phyloP scores from a whole-genome alignment of 2,888 invertebrate genomes.

The Hypena proboscidalis region DNA sequence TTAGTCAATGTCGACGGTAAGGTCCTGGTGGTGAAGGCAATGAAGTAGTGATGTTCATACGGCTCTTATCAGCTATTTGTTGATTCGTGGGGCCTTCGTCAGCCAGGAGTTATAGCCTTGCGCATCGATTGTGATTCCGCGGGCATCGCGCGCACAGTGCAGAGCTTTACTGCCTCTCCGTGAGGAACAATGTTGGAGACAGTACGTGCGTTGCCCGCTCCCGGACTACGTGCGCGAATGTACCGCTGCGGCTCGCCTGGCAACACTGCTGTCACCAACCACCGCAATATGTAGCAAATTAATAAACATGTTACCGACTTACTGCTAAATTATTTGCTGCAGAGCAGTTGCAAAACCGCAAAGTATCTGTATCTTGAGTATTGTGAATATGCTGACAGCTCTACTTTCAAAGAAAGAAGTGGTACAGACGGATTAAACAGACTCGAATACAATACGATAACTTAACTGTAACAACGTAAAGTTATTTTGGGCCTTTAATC shows the following conservation, averaged over 20 bases:
- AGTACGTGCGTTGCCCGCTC: conserved; percentile 45
- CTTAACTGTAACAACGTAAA: too few relatives aligned
- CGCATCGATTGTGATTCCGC: conserved; percentile 64
- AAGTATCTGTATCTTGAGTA: conserved; percentile 1
- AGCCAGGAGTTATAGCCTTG: conserved; percentile 70
- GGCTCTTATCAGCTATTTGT: conserved; percentile 46
- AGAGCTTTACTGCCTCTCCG: conserved; percentile 44
- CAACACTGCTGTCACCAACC: conserved; percentile 7
- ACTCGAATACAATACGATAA: too few relatives aligned
- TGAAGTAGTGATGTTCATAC: conserved; percentile 5
- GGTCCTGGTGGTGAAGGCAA: conserved; percentile 19
- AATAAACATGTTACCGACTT: conserved; percentile 5
- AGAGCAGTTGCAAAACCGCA: background rate
- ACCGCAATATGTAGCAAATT: background rate
- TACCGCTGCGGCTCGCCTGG: conserved; percentile 8
- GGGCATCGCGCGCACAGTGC: conserved; percentile 49
- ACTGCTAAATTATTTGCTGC: background rate
- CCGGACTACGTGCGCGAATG: conserved; percentile 41
- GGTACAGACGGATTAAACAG: too few relatives aligned
- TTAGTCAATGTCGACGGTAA: conserved; percentile 18
- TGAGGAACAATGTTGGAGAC: conserved; percentile 48
- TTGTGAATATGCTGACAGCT: too few relatives aligned
- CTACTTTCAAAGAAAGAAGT: too few relatives aligned
- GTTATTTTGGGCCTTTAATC: too few relatives aligned
- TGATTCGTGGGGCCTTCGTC: conserved; percentile 54